phyloP scores from a whole-genome alignment of 2,113 vertebrate species.

The Eulemur rufifrons region DNA sequence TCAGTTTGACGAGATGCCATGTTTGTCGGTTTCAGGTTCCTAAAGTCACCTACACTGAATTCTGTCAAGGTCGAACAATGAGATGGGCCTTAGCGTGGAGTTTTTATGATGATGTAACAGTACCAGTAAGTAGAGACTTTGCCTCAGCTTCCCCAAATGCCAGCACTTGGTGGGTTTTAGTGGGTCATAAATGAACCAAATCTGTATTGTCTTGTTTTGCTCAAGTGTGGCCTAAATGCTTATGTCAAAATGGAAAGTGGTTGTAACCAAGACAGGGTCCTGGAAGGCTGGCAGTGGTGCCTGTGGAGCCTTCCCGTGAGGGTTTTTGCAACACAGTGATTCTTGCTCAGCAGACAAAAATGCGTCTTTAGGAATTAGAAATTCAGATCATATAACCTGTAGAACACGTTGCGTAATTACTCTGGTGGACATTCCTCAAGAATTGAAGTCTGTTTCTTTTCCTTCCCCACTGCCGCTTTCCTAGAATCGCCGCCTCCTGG shows the following conservation, averaged over 20 bases:
- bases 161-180: background rate
- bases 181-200: background rate
- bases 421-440: background rate
- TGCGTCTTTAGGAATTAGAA: slow-evolving; percentile 9
- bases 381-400: background rate
- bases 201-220: background rate
- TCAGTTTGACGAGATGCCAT: background rate
- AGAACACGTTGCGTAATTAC: background rate
- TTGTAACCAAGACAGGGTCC: background rate
- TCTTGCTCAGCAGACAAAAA: background rate
- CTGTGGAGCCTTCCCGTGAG: background rate
- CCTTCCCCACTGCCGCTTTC: background rate
- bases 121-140: slow-evolving; percentile 91
- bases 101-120: slow-evolving; percentile 95
- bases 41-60: slow-evolving; percentile 97
- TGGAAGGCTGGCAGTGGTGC: background rate
- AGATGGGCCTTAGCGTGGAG: slow-evolving; percentile 99
- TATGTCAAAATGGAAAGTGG: background rate
- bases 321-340: background rate
- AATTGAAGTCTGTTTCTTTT: slow-evolving; percentile 18
- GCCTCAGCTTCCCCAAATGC: background rate
- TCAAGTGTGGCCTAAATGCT: background rate
- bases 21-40: slow-evolving; percentile 87
- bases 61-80: slow-evolving; percentile 98
- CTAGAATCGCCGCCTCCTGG: background rate